Evolutionary conservation across 2,888 invertebrate genomes (phyloP), one percentile per base, ranked within the genome.

Genomic region (Dioctria linearis): DNA sequence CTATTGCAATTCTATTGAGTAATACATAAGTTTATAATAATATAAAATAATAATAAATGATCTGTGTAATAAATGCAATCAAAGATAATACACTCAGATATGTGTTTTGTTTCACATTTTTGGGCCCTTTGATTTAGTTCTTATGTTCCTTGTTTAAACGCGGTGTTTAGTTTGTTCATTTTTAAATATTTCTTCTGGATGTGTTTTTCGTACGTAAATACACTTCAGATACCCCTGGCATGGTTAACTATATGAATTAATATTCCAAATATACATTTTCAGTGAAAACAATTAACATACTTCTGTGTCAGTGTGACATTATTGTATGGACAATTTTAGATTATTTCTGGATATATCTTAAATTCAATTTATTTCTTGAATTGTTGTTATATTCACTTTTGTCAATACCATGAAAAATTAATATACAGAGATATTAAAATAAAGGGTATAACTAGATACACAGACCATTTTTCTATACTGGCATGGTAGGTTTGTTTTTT

Each of bases 61-160:
- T 46, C n/a, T 69, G n/a, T 69, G 37, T 69, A 69, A 69, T 57
- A 73, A 73, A 73, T 73, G 73, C 73, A 25, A 73, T 73, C 73
- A 73, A 73, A 73, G 73, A 73, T 40, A 25, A 49, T 73, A 59
- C 57, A 69, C 42, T 57, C 59, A 59, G 42, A 59, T 69, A 49
- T 69, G 69, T 63, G 54, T 54, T 54, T 54, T 54, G 54, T 54
- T 54, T 54, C 54, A 54, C 6, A 54, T 54, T 54, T n/a, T 11
- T 4, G 11, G 0, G 11, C 54, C 54, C 11, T 11, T 11, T 54
- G n/a, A 54, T 54, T 54, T 54, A 6, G 54, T 54, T 54, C 54
- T n/a, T 11, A 54, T 54, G 54, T 54, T 11, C 11, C 54, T 46
- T 46, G 49, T 46, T 46, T 46, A 46, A 46, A 46, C 9, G 25